These are phyloP conservation scores for Syngnathus rostellatus DNA, from an alignment of 2,797 vertebrate genomes.

Conservation along the genomic window DNA sequence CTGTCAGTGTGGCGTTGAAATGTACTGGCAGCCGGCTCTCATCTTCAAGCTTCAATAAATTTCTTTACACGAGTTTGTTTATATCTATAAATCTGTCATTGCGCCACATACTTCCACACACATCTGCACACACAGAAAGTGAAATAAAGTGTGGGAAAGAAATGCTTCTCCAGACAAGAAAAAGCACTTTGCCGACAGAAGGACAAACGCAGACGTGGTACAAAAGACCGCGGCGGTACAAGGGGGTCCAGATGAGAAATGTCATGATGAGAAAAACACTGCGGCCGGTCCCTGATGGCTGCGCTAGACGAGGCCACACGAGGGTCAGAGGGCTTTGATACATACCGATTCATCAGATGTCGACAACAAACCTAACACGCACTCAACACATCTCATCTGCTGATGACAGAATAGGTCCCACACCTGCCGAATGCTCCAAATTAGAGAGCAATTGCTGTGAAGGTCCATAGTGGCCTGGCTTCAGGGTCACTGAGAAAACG, in stretches of 20 bases:
- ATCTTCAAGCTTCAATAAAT: slow-evolving; percentile 45
- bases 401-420: slow-evolving; percentile 13
- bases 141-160: slow-evolving; percentile 17
- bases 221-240: slow-evolving; percentile 27
- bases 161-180: slow-evolving; percentile 6
- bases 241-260: slow-evolving; percentile 52
- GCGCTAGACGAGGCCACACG: slow-evolving; percentile 42
- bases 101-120: slow-evolving; percentile 32
- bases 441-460: slow-evolving; percentile 18
- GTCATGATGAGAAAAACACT: slow-evolving; percentile 52
- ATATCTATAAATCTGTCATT: slow-evolving; percentile 55
- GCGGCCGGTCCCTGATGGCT: slow-evolving; percentile 41
- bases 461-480: neutral
- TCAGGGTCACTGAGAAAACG: slow-evolving; percentile 23
- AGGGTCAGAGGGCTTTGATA: slow-evolving; percentile 54
- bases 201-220: slow-evolving; percentile 15
- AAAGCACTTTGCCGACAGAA: slow-evolving; percentile 6
- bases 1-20: slow-evolving; percentile 25
- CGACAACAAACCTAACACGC: slow-evolving; percentile 29
- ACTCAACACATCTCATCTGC: slow-evolving; percentile 16
- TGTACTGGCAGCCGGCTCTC: slow-evolving; percentile 42
- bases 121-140: slow-evolving; percentile 24
- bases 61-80: slow-evolving; percentile 23
- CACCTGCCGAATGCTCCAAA: slow-evolving; percentile 28
- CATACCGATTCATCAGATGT: slow-evolving; percentile 53